phyloP scores from a whole-genome alignment of 2,888 invertebrate species.

The Microplitis manilae region DNA sequence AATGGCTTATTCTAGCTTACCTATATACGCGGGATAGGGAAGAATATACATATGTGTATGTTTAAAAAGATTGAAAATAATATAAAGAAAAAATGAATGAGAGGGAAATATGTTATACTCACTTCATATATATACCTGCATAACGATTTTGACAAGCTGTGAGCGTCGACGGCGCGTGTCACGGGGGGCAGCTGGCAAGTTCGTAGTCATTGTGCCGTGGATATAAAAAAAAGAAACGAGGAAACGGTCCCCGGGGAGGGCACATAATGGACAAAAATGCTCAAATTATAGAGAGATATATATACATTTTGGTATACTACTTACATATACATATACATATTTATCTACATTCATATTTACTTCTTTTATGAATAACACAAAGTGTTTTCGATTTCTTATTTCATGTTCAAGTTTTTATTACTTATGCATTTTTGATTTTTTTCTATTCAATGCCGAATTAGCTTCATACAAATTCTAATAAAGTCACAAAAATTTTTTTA shows the following conservation, averaged over 20 bases:
- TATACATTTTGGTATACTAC: slow-evolving; percentile 12
- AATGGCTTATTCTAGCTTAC: slow-evolving; percentile 12
- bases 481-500: no score
- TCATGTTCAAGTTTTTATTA: not conserved
- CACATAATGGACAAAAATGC: slow-evolving; percentile 62
- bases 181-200: slow-evolving; percentile 59
- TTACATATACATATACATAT: slow-evolving; percentile 10
- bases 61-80: not conserved
- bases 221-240: slow-evolving; percentile 46
- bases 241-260: slow-evolving; percentile 47
- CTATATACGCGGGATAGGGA: not conserved
- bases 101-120: slow-evolving; percentile 22
- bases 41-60: slow-evolving; percentile 5
- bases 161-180: slow-evolving; percentile 64
- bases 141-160: slow-evolving; percentile 44
- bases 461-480: no score
- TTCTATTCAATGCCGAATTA: no score
- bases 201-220: slow-evolving; percentile 57
- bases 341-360: not conserved
- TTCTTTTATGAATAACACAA: not conserved
- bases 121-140: slow-evolving; percentile 43
- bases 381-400: not conserved
- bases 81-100: not conserved
- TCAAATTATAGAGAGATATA: slow-evolving; percentile 61
- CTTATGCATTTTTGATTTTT: not conserved